Percentiles rank a stretch among this genome's conserved stretches.
These are phyloP conservation scores for Pangasius djambal DNA, from an alignment of 2,797 vertebrate genomes.

Conservation along the genomic window DNA sequence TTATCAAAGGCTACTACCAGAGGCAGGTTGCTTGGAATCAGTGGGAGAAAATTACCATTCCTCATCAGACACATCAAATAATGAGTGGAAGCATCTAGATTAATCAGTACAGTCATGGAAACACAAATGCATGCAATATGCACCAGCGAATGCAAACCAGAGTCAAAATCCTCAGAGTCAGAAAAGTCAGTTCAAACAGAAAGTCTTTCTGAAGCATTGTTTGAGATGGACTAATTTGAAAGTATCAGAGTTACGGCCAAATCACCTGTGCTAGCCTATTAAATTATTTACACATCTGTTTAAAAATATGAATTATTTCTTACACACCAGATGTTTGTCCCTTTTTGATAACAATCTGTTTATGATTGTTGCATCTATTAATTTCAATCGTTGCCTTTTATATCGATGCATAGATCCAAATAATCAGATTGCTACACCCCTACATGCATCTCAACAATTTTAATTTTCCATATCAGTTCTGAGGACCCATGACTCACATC, in stretches of 20 bases:
- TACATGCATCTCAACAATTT: not conserved
- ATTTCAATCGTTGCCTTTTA: not conserved
- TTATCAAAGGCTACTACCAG: conserved; percentile 30
- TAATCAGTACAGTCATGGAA: conserved; percentile 29
- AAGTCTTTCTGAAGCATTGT: not conserved
- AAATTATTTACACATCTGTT: not conserved
- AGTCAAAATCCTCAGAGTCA: not conserved
- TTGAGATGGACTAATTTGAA: not conserved
- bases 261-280: not conserved
- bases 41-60: conserved; percentile 35
- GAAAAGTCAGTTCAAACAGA: not conserved
- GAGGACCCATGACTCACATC: not conserved
- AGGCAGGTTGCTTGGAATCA: conserved; percentile 33
- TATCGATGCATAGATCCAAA: not conserved
- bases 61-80: conserved; percentile 48
- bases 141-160: not conserved
- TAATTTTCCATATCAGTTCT: conserved; percentile 6
- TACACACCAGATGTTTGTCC: not conserved
- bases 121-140: conserved; percentile 25
- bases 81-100: conserved; percentile 47
- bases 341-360: not conserved
- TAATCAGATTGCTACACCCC: not conserved
- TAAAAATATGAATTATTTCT: not conserved
- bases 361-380: not conserved
- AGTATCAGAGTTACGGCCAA: not conserved